A percentile compares a stretch with the other conserved stretches of the same genome.
Conservation (phyloP, 1,140 invertebrate genomes). For the Monomorium pharaonis region DNA sequence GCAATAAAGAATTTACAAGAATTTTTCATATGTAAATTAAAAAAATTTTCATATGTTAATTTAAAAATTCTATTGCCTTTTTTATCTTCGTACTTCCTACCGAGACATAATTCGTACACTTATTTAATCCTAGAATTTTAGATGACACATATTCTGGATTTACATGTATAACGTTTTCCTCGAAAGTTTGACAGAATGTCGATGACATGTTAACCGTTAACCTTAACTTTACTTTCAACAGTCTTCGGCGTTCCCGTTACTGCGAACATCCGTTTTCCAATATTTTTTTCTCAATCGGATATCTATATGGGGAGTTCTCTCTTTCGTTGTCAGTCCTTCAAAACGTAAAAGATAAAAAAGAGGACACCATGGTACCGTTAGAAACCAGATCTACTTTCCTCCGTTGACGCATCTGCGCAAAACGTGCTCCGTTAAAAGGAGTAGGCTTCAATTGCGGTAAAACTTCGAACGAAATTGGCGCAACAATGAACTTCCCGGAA, state of each 20-base stretch:
- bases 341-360: conserved; percentile 30
- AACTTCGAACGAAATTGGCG: conserved; percentile 39
- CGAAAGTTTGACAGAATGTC: conserved; percentile 8
- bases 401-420: conserved; percentile 32
- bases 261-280: conserved; percentile 25
- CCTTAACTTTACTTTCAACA: not conserved
- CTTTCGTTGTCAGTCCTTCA: conserved; percentile 10
- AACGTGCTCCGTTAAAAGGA: conserved; percentile 7
- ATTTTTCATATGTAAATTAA: conserved; percentile 37
- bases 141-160: conserved; percentile 18
- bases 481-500: conserved; percentile 49
- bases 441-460: conserved; percentile 44
- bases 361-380: conserved; percentile 50
- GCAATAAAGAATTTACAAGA: conserved; percentile 21
- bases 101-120: not conserved
- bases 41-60: conserved; percentile 18
- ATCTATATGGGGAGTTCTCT: not conserved
- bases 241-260: conserved; percentile 15
- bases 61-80: not conserved
- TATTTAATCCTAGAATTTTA: not conserved
- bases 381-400: conserved; percentile 30
- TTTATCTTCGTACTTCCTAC: not conserved
- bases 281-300: conserved; percentile 36
- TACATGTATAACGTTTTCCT: not conserved
- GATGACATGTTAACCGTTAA: conserved; percentile 19